These are phyloP conservation scores for Cynaeus angustus DNA, from an alignment of 2,888 invertebrate species.

Conservation along the genomic window DNA sequence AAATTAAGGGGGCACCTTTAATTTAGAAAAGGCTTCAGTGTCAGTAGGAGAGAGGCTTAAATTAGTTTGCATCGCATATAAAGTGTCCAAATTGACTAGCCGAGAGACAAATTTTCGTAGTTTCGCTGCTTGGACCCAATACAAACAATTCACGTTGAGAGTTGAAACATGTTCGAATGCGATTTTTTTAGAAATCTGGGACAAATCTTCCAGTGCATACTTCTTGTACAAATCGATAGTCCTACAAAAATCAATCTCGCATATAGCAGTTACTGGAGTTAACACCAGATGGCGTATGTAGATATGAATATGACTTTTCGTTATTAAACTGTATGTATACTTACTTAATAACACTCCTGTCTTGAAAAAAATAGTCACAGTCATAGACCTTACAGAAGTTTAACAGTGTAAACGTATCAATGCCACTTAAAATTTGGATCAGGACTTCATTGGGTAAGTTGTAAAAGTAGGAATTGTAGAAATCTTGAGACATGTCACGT, in stretches of 20 bases:
- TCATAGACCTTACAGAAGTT: conserved; percentile 36
- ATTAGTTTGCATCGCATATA: conserved; percentile 40
- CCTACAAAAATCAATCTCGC: conserved; percentile 16
- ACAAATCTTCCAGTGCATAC: conserved; percentile 24
- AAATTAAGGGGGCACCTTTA: conserved; percentile 27
- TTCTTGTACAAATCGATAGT: conserved; percentile 9
- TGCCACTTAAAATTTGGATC: conserved; percentile 22
- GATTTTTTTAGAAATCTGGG: conserved; percentile 22
- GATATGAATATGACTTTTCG: no score
- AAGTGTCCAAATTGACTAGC: conserved; percentile 36
- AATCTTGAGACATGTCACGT: conserved; percentile 7
- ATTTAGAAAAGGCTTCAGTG: conserved; percentile 16
- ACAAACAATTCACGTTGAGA: conserved; percentile 44
- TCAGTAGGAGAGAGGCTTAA: conserved; percentile 18
- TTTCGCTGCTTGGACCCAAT: conserved; percentile 35
- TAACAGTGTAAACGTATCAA: conserved; percentile 17
- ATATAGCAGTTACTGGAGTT: no score
- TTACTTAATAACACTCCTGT: conserved; percentile 29
- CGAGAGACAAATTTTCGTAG: conserved; percentile 30
- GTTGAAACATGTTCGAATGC: conserved; percentile 22
- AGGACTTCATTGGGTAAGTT: conserved; percentile 39
- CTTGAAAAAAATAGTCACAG: conserved; percentile 34
- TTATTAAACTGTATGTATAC: conserved; percentile 2
- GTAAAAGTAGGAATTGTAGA: conserved; percentile 32
- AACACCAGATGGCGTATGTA: no score